A percentile compares a stretch with the other conserved stretches of the same genome.
phyloP scores from a whole-genome alignment of 2,888 invertebrate species.

The Andrena trimmerana region DNA sequence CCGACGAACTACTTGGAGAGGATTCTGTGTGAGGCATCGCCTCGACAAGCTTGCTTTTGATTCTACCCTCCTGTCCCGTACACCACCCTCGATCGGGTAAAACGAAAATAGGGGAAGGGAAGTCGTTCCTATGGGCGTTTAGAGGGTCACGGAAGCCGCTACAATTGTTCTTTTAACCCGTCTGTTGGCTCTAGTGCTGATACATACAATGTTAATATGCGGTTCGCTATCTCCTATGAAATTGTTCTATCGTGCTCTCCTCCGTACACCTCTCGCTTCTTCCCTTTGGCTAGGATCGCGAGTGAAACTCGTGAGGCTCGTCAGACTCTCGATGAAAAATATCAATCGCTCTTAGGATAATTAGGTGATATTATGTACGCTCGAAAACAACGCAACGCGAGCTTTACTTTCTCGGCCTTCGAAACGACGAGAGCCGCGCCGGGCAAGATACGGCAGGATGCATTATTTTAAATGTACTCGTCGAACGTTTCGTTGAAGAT shows the following conservation, averaged over 20 bases:
- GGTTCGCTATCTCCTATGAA: constrained; percentile 56
- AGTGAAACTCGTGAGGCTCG: constrained; percentile 6
- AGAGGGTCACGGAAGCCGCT: constrained; percentile 44
- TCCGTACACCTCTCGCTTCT: constrained; percentile 49
- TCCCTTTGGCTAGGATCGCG: constrained; percentile 38
- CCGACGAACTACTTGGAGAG: constrained; percentile 39
- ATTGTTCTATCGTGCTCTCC: constrained; percentile 56
- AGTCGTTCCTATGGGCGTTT: constrained; percentile 35
- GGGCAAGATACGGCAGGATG: constrained; percentile 26
- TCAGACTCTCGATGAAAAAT: constrained; percentile 25
- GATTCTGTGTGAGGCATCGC: constrained; percentile 25
- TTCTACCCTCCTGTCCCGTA: constrained; percentile 51
- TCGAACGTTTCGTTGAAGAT: not conserved
- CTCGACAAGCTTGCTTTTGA: constrained; percentile 34
- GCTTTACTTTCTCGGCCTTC: not conserved
- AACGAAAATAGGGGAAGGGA: constrained; percentile 17
- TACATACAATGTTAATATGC: constrained; percentile 51
- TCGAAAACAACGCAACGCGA: constrained; percentile 17
- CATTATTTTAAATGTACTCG: not conserved
- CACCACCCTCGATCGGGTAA: constrained; percentile 46
- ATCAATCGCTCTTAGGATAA: constrained; percentile 21
- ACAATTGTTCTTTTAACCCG: constrained; percentile 37
- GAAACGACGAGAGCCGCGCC: constrained; percentile 2
- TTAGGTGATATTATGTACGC: not conserved
- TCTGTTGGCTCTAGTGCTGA: constrained; percentile 54